Conservation (phyloP, 2,888 invertebrate species). For the Caenorhabditis zanzibari region DNA sequence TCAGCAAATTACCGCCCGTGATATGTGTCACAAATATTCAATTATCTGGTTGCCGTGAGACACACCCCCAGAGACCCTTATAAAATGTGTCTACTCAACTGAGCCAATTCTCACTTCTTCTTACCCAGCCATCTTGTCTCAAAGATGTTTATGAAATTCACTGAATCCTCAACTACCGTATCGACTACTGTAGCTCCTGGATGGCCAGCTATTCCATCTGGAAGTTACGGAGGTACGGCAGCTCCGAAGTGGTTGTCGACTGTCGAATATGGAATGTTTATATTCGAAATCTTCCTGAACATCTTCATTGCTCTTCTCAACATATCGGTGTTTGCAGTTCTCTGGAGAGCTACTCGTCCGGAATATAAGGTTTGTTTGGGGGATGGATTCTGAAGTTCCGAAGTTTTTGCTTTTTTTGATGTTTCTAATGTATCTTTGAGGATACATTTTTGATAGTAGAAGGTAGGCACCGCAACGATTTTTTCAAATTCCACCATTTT, state of each 20-base stretch:
- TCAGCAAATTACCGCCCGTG: conserved; percentile 25
- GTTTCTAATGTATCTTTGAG: not conserved
- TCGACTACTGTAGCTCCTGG: conserved; percentile 12
- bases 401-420: not conserved
- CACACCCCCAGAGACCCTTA: not conserved
- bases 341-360: conserved; percentile 37
- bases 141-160: conserved; percentile 60
- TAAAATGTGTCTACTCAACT: not conserved
- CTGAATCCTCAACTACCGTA: conserved; percentile 26
- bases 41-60: conserved; percentile 2
- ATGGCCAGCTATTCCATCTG: conserved; percentile 22
- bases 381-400: not conserved
- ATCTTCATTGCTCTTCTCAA: conserved; percentile 50
- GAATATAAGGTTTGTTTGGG: conserved; percentile 38
- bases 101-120: conserved; percentile 9
- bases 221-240: conserved; percentile 7
- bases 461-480: too few species aligned
- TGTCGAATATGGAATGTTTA: conserved; percentile 28
- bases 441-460: too few species aligned
- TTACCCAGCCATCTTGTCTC: conserved; percentile 3
- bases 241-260: conserved; percentile 36
- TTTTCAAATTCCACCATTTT: too few species aligned
- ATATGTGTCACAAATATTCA: not conserved
- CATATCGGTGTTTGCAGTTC: conserved; percentile 19
- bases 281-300: conserved; percentile 36